phyloP scores from a whole-genome alignment of 2,888 invertebrate genomes.

The Pachliopta kotzebuea region DNA sequence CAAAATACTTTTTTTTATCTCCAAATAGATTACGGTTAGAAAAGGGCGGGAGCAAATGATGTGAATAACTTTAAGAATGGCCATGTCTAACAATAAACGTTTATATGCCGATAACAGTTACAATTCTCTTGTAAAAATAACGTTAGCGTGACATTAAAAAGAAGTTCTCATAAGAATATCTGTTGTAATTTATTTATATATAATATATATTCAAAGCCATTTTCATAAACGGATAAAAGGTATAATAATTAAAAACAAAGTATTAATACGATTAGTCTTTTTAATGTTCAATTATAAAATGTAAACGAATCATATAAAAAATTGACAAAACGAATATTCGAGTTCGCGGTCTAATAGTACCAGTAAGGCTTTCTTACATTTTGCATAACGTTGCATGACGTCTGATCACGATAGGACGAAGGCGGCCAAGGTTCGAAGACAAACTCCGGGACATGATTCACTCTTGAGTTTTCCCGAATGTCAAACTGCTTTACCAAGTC shows the following conservation, averaged over 20 bases:
- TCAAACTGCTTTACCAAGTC: neutral
- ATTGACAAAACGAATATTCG: neutral
- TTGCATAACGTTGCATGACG: slow-evolving; percentile 60
- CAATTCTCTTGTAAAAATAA: too few species aligned
- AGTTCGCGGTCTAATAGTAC: slow-evolving; percentile 41
- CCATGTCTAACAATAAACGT: too few species aligned
- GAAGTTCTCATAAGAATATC: too few species aligned
- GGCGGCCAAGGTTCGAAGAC: slow-evolving; percentile 63
- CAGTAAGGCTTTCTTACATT: slow-evolving; percentile 64
- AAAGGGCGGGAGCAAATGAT: neutral
- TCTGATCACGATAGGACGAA: slow-evolving; percentile 50
- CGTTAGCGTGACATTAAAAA: too few species aligned
- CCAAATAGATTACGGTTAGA: neutral
- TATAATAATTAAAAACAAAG: too few species aligned
- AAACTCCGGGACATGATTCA: slow-evolving; percentile 31
- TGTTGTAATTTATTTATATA: too few species aligned
- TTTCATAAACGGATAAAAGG: too few species aligned
- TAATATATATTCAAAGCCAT: too few species aligned
- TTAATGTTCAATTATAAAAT: too few species aligned
- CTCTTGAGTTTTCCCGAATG: slow-evolving; percentile 8
- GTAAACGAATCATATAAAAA: neutral
- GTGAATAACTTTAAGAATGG: too few species aligned
- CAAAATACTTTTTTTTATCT: slow-evolving; percentile 7
- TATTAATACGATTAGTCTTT: too few species aligned
- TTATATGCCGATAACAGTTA: too few species aligned